Base-by-base conservation (phyloP, 2,797 vertebrate genomes). In the Manis crassicaudata region DNA sequence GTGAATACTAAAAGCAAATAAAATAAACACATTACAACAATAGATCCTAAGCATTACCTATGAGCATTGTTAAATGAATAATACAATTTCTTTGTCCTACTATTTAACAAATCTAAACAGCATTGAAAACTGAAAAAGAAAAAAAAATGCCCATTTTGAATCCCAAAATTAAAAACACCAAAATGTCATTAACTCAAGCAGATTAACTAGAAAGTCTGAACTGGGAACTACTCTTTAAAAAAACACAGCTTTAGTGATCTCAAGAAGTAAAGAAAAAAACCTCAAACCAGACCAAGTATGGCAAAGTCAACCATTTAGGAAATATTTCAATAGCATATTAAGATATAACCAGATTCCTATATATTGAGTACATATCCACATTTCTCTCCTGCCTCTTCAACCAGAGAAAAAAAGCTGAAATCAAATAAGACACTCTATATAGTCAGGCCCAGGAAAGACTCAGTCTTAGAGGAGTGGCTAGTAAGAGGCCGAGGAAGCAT, bases 141-240 rank as follows among this genome's bases (percentile, higher is more conserved):
- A 46, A 79, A 79, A 60, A 68, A 46, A 73, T 16, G 13, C 4
- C 18, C 27, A 29, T 58, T 96, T 75, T 82, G 13, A 88, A 67
- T n/a, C 46, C 46, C 27, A 35, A 72, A 96, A 92, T 83, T 94
- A 96, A 95, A 96, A 95, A 92, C 12, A 86, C 6, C 18, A 87
- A 93, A 95, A 95, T 90, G 23, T 52, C 76, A 77, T 92, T 89
- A 77, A 93, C 92, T 95, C 72, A 90, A 25, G 54, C 73, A 94
- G 60, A 84, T 60, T 87, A 67, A 68, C 52, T 60, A 87, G 35
- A 80, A 94, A 76, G 20, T 88, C 76, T 82, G 73, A n/a, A 88
- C 35, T 83, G 8, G 29, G n/a, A 92, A 60, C 9, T 75, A 68
- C 27, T 85, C n/a, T 94, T 90, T 88, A 94, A 90, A 90, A 29